Conservation (phyloP, 2,797 vertebrate species). For the Tangara arthus region DNA sequence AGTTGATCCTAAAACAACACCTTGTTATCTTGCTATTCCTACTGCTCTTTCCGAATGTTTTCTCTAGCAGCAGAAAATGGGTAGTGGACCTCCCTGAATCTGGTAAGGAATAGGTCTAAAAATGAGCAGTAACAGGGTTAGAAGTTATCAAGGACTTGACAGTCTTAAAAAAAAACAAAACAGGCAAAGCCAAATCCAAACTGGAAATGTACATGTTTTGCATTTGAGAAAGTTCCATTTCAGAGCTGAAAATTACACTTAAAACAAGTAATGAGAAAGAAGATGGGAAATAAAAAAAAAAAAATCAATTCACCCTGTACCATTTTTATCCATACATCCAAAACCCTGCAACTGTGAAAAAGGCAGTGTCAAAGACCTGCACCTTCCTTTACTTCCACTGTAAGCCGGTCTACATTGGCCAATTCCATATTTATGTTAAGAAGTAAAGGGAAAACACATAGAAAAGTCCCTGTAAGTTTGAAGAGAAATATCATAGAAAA, state of each 20-base stretch:
- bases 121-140: neutral
- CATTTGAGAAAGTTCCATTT: neutral
- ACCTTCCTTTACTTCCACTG: neutral
- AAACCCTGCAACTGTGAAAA: neutral
- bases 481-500: neutral
- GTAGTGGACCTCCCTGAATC: neutral
- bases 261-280: neutral
- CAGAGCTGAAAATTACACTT: neutral
- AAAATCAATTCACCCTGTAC: neutral
- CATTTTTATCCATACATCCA: neutral
- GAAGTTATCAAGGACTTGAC: neutral
- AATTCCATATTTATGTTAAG: neutral
- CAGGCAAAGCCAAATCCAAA: neutral
- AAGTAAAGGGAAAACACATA: neutral
- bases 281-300: neutral
- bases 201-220: accelerated
- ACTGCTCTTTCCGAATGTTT: neutral
- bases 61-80: neutral
- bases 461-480: neutral
- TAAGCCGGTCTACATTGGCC: neutral
- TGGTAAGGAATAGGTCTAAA: neutral
- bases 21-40: neutral
- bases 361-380: neutral
- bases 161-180: neutral
- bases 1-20: constrained; percentile 22